Conservation (phyloP, 2,797 vertebrate genomes). For the Antennarius maculatus region DNA sequence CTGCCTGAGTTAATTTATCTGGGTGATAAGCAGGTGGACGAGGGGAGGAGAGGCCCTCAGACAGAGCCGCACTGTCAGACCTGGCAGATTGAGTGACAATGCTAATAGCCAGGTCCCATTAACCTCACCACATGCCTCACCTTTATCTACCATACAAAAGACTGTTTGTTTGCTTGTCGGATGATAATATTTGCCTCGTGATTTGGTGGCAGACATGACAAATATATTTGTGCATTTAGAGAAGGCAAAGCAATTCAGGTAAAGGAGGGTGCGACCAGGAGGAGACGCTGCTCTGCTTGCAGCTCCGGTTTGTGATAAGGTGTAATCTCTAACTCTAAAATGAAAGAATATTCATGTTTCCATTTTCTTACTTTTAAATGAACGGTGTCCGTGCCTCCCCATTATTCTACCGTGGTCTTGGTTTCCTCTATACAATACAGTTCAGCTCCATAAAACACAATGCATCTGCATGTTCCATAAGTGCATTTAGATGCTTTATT, state of each 20-base stretch:
- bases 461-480: slow-evolving; percentile 57
- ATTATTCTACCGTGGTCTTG: slow-evolving; percentile 55
- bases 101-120: slow-evolving; percentile 85
- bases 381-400: slow-evolving; percentile 44
- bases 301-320: slow-evolving; percentile 62
- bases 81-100: slow-evolving; percentile 88
- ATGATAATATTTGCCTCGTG: slow-evolving; percentile 84
- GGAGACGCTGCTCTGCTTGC: slow-evolving; percentile 44
- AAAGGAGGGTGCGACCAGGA: slow-evolving; percentile 31
- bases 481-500: slow-evolving; percentile 67
- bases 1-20: slow-evolving; percentile 84
- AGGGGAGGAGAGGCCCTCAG: slow-evolving; percentile 80
- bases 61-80: slow-evolving; percentile 84
- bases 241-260: slow-evolving; percentile 60
- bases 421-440: slow-evolving; percentile 53
- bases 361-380: slow-evolving; percentile 62
- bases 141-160: slow-evolving; percentile 84
- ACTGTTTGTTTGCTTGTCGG: slow-evolving; percentile 85
- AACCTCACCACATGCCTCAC: slow-evolving; percentile 82
- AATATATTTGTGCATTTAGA: slow-evolving; percentile 81
- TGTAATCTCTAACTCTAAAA: slow-evolving; percentile 69
- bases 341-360: slow-evolving; percentile 61
- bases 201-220: slow-evolving; percentile 79
- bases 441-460: slow-evolving; percentile 67
- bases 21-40: slow-evolving; percentile 84